Evolutionary conservation across 2,113 vertebrate genomes (phyloP), one percentile per base, ranked within the genome.

Genomic region (Pteropus alecto): DNA sequence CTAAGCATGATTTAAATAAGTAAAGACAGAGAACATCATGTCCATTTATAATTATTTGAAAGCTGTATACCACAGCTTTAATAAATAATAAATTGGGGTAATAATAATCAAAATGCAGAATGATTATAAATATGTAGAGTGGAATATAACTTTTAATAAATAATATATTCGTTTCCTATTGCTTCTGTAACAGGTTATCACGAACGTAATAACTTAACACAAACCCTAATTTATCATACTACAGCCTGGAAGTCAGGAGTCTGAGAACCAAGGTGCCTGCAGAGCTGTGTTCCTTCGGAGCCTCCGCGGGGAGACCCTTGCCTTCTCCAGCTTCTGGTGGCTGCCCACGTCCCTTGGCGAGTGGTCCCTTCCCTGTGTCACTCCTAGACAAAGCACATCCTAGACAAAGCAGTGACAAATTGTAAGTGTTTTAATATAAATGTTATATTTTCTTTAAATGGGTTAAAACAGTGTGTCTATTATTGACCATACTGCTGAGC

Each of bases 281-380:
- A 21, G 30, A 63, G 7, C 22, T 71, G 21, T n/a, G 6, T 9
- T 89, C 22, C 26, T 83, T 26, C 28, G 41, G 54, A 12, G 67
- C 8, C 8, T 7, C 11, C 4, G 6, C 6, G 3, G 11, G 6
- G 4, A 19, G 2, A 0, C 10, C 19, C 2, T 4, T 51, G 56
- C 43, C 48, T 54, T 38, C 30, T 22, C 15, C 7, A 73, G 33
- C 15, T 33, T 46, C 12, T 2, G 14, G 30, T 30, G 56, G 14
- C 35, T 7, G 4, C 21, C 10, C 6, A 7, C 2, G 1, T 3
- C 38, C 33, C 22, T 78, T 22, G 28, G 4, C 16, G 26, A 2
- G 3, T 6, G 12, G 1, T 0, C 30, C 18, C 13, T 9, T 61
- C 30, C 24, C 19, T 10, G 30, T 4, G 1, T 11, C n/a, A 12